phyloP scores from a whole-genome alignment of 2,888 invertebrate genomes.

The Drosophila flavopinicola region DNA sequence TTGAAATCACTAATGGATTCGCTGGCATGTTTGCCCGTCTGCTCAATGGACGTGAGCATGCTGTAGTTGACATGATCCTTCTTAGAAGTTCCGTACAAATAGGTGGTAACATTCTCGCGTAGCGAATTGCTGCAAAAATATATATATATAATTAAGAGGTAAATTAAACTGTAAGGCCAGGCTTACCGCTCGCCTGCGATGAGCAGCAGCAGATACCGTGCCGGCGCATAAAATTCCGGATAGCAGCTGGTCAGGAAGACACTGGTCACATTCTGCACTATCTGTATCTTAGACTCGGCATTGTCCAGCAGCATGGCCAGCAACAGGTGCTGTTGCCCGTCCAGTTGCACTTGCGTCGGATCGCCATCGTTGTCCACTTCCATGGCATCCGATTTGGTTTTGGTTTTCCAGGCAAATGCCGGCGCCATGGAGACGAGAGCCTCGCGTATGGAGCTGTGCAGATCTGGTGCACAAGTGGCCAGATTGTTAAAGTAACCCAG shows the following conservation, averaged over 20 bases:
- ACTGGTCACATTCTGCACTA: conserved; percentile 93
- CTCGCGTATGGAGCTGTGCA: conserved; percentile 88
- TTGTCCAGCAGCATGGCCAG: conserved; percentile 89
- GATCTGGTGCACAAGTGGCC: conserved; percentile 84
- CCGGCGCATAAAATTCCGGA: conserved; percentile 91
- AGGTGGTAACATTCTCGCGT: conserved; percentile 82
- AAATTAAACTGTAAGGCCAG: no score
- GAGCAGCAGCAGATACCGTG: conserved; percentile 91
- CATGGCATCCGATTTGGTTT: conserved; percentile 64
- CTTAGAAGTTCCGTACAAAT: conserved; percentile 89
- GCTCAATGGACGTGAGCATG: conserved; percentile 84
- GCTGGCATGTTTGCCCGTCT: conserved; percentile 74
- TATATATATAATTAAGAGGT: background rate
- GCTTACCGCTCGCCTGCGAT: conserved; percentile 93
- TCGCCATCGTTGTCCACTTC: conserved; percentile 56
- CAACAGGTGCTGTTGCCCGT: conserved; percentile 85
- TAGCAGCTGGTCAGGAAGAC: conserved; percentile 93
- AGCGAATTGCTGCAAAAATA: conserved; percentile 77
- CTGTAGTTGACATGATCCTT: conserved; percentile 85
- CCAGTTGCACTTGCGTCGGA: conserved; percentile 75
- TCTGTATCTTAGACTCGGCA: conserved; percentile 90
- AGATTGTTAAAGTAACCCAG: conserved; percentile 83
- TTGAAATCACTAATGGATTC: conserved; percentile 78
- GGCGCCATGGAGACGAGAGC: conserved; percentile 89
- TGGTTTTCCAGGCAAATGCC: conserved; percentile 86